Conservation (phyloP, 2,797 vertebrate species). For the Pachyuromys duprasi region DNA sequence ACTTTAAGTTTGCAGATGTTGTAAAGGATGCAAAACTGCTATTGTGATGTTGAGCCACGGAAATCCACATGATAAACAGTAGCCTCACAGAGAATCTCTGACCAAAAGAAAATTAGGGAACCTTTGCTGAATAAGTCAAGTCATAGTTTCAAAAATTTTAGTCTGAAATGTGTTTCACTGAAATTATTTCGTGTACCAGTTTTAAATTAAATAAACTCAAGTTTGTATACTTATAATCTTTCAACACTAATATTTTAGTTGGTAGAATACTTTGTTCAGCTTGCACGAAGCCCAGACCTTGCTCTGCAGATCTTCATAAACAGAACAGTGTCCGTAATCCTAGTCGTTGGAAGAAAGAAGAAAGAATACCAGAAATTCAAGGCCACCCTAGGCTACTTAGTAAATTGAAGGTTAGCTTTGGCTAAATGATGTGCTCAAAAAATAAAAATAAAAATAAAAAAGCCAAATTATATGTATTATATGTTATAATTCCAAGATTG, state of each 20-base stretch:
- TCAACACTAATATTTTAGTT: neutral
- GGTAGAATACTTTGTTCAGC: neutral
- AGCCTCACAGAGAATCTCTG: neutral
- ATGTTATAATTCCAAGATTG: neutral
- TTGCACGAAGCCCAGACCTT: neutral
- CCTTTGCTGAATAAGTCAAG: neutral
- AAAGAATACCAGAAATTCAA: neutral
- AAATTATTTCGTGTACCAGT: neutral
- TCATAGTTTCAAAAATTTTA: neutral
- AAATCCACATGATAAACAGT: neutral
- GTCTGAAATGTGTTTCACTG: constrained; percentile 2
- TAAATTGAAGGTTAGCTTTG: neutral
- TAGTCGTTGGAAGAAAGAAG: neutral
- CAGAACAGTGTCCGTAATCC: neutral
- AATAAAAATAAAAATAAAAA: neutral
- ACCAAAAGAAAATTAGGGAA: neutral
- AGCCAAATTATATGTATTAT: neutral
- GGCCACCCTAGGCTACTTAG: neutral
- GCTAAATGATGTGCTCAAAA: neutral
- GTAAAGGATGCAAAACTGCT: neutral
- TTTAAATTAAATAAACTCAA: neutral
- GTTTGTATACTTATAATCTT: neutral
- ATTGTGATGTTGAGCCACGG: neutral
- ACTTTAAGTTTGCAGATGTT: neutral
- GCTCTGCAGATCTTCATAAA: neutral